Evolutionary conservation across 2,113 vertebrate genomes (phyloP).

Genomic region (Panurus biarmicus): DNA sequence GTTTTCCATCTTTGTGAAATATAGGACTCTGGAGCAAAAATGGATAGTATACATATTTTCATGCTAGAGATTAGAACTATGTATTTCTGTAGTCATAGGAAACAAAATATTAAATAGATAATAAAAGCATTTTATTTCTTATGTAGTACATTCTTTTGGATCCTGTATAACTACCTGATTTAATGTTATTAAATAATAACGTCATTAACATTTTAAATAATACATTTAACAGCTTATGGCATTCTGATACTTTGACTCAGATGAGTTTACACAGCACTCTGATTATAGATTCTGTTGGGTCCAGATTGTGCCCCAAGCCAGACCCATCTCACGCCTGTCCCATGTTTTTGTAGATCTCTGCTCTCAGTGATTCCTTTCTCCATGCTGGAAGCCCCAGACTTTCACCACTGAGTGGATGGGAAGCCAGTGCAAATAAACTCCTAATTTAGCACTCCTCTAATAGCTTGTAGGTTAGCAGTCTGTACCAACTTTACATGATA

Average conservation of each 20-base stretch:
- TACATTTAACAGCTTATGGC: background rate
- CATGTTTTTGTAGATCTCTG: background rate
- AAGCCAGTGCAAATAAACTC: background rate
- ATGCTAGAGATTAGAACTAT: background rate
- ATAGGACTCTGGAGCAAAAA: background rate
- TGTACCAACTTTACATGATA: background rate
- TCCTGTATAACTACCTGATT: background rate
- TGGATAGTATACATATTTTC: background rate
- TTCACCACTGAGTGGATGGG: background rate
- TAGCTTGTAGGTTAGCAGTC: background rate
- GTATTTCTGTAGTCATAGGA: background rate
- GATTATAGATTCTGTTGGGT: background rate
- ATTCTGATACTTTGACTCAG: background rate
- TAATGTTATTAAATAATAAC: too few species aligned
- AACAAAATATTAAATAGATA: background rate
- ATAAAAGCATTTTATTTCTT: background rate
- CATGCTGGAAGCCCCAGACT: background rate
- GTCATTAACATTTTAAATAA: background rate
- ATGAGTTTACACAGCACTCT: background rate
- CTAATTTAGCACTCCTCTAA: background rate
- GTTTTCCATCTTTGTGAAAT: background rate
- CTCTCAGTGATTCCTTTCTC: background rate
- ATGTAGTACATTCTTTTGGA: background rate
- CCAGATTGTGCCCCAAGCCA: background rate
- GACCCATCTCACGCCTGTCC: background rate